phyloP scores from a whole-genome alignment of 1,140 invertebrate species.

The Propsilocerus akamusi region DNA sequence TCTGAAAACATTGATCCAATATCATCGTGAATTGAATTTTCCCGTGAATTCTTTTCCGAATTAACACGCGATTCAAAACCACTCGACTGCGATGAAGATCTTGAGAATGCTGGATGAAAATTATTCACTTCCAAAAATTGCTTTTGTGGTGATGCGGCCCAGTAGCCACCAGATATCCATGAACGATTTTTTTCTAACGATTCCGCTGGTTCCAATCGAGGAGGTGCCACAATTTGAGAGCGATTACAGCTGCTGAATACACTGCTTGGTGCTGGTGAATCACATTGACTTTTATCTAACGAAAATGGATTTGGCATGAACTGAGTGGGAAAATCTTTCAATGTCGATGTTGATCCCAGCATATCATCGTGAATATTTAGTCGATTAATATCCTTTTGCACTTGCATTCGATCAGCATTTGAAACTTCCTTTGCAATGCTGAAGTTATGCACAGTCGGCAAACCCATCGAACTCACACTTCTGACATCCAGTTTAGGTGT shows the following conservation, averaged over 20 bases:
- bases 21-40: neutral
- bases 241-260: neutral
- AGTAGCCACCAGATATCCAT: slow-evolving; percentile 31
- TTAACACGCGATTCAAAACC: neutral
- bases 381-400: neutral
- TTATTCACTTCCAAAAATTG: neutral
- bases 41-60: neutral
- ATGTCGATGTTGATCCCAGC: neutral
- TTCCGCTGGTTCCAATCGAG: slow-evolving; percentile 15
- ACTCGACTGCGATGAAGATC: neutral
- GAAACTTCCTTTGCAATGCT: neutral
- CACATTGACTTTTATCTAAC: neutral
- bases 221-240: slow-evolving; percentile 22
- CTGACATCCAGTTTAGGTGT: too few relatives aligned
- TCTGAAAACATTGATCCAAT: neutral
- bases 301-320: neutral
- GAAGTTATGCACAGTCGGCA: too few relatives aligned
- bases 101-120: neutral
- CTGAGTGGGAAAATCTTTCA: neutral
- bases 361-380: neutral
- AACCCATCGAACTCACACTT: too few relatives aligned
- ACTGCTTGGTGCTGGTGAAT: neutral
- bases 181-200: slow-evolving; percentile 21
- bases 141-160: slow-evolving; percentile 22
- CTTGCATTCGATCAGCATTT: neutral